phyloP scores from a whole-genome alignment of 2,113 vertebrate genomes.

The Alligator mississippiensis region DNA sequence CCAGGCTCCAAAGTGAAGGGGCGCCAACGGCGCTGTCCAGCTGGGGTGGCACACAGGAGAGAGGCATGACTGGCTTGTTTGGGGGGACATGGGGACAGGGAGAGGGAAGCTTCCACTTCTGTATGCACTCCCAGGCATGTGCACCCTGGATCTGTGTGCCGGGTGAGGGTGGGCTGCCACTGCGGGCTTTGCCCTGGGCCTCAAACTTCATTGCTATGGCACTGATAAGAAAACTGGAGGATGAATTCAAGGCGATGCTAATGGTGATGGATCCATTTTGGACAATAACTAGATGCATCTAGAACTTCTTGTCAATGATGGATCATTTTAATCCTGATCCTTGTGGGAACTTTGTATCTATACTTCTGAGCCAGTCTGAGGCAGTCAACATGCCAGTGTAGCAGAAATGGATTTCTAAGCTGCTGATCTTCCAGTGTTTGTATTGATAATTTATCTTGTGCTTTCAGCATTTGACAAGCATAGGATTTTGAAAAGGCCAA shows the following conservation, averaged over 20 bases:
- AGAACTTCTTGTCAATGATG: not conserved
- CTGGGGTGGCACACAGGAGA: too few relatives aligned
- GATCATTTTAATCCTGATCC: slow-evolving; percentile 42
- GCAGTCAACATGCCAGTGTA: slow-evolving; percentile 41
- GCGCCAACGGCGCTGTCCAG: too few relatives aligned
- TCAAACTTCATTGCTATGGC: too few relatives aligned
- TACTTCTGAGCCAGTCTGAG: slow-evolving; percentile 59
- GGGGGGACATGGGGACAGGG: too few relatives aligned
- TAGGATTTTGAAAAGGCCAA: slow-evolving; percentile 66
- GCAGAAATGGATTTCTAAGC: slow-evolving; percentile 60
- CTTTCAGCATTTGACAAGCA: slow-evolving; percentile 66
- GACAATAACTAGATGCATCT: rapidly evolving
- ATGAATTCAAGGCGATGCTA: not conserved
- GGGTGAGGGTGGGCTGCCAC: too few relatives aligned
- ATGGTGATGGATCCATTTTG: not conserved
- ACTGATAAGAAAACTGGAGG: not conserved
- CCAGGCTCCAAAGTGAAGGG: too few relatives aligned
- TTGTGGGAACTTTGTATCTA: slow-evolving; percentile 20
- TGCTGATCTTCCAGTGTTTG: slow-evolving; percentile 53
- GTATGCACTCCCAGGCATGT: too few relatives aligned
- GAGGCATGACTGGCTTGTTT: too few relatives aligned
- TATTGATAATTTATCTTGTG: slow-evolving; percentile 58
- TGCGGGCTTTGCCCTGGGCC: too few relatives aligned
- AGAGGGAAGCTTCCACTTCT: too few relatives aligned
- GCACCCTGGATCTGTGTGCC: too few relatives aligned